phyloP scores from a whole-genome alignment of 30 jellyfish, hydroid and myxozoan genomes.

The Turritopsis dohrnii region DNA sequence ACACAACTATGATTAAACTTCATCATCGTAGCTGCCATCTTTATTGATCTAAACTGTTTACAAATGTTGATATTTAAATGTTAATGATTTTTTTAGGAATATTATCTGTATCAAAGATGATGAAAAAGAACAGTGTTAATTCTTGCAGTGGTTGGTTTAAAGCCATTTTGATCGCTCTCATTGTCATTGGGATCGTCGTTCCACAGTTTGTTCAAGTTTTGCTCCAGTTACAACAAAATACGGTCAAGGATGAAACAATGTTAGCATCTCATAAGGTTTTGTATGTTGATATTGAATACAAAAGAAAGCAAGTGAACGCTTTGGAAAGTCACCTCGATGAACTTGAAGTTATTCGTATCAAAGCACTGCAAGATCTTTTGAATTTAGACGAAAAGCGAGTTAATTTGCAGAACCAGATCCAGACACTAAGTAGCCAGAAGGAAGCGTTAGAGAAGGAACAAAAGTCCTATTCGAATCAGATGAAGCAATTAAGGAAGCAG shows the following conservation, averaged over 20 bases:
- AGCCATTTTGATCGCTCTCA: not conserved
- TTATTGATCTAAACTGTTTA: too few relatives aligned
- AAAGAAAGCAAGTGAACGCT: conserved; percentile 16
- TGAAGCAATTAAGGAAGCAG: conserved; percentile 31
- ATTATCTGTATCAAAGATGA: not conserved
- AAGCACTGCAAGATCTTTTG: conserved; percentile 47
- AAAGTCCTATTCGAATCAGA: conserved; percentile 10
- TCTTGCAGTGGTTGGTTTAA: not conserved
- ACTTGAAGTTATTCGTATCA: conserved; percentile 36
- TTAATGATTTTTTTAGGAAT: not conserved
- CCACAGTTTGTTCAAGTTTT: conserved; percentile 27
- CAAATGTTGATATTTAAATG: too few relatives aligned
- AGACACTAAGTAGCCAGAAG: conserved; percentile 23
- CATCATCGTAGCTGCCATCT: too few relatives aligned
- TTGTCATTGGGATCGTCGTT: conserved; percentile 25
- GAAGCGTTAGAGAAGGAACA: conserved; percentile 22
- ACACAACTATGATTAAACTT: too few relatives aligned
- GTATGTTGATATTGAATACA: conserved; percentile 23
- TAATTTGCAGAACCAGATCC: conserved; percentile 26
- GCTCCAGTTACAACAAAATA: conserved; percentile 10
- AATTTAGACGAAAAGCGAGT: conserved; percentile 43
- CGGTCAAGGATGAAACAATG: conserved; percentile 10
- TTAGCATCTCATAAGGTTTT: conserved; percentile 23
- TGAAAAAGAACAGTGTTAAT: not conserved
- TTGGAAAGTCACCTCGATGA: conserved; percentile 36